A percentile compares a stretch with the other conserved stretches of the same genome.
These are phyloP conservation scores for Eristalis intricaria DNA, from an alignment of 2,888 invertebrate genomes.

Conservation along the genomic window DNA sequence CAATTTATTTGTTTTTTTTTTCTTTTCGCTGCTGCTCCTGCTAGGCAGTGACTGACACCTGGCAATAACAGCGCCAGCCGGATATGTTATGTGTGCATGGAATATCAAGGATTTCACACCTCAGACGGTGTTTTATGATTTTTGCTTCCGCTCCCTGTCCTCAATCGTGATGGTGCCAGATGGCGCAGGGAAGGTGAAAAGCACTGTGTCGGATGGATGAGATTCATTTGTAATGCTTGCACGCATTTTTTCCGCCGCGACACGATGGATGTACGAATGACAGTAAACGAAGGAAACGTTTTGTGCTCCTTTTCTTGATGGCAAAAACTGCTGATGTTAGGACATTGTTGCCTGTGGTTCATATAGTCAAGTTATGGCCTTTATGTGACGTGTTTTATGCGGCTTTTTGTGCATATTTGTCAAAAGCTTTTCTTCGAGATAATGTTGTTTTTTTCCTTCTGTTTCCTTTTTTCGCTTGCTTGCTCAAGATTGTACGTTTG, in stretches of 20 bases:
- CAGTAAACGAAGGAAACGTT: conserved; percentile 58
- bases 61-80: conserved; percentile 67
- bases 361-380: not conserved
- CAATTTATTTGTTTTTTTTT: conserved; percentile 19
- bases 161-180: not conserved
- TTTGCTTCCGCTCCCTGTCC: conserved; percentile 12
- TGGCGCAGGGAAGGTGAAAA: not conserved
- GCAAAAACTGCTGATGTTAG: conserved; percentile 25
- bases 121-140: conserved; percentile 50
- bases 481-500: not conserved
- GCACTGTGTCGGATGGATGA: conserved; percentile 46
- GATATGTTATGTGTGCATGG: conserved; percentile 69
- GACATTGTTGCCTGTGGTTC: conserved; percentile 51
- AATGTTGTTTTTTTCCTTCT: not conserved
- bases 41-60: conserved; percentile 61
- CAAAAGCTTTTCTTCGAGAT: conserved; percentile 12
- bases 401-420: conserved; percentile 28
- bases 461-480: not conserved
- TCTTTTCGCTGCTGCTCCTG: not conserved
- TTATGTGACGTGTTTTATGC: conserved; percentile 16
- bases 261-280: conserved; percentile 15
- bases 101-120: conserved; percentile 71
- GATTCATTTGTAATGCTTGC: conserved; percentile 70
- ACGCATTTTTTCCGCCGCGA: conserved; percentile 65
- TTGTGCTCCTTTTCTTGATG: conserved; percentile 49